Evolutionary conservation across 2,888 invertebrate species (phyloP), one percentile per base, ranked within the genome.

Genomic region (Philereme vetulata): DNA sequence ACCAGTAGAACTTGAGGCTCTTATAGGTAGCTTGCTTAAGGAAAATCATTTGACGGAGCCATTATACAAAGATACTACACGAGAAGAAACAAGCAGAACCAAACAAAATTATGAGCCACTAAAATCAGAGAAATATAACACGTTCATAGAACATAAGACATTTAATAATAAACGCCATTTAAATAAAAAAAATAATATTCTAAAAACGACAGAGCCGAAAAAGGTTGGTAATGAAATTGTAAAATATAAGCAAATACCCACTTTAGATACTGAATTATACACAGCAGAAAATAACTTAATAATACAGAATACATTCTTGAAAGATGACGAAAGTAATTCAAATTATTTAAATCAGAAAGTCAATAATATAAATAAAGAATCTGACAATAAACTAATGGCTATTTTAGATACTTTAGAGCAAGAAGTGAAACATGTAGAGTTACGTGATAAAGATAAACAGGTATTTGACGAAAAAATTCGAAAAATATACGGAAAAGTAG

Each of bases 391-490:
- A 60, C 60, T 89, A 3, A 73, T 89, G 64, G 62, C 60, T 45
- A 69, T 90, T 53, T 70, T 89, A 38, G 78, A 88, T 56, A 81
- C 73, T 59, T 70, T 90, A 59, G 87, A 88, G 65, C 70, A 71
- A 71, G 83, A 87, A 80, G 81, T 85, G 0, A 82, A 81, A 51
- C 75, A 84, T 59, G 69, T 82, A 36, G 75, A 86, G 55, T 62
- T 87, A 10, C 72, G 75, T 57, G 75, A 72, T 3, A 73, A 62
- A 4, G 80, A 83, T 61, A 88, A 82, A 71, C 74, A 84, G 67
- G 66, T 85, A 51, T 77, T 88, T 54, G 82, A 88, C 71, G 78
- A 74, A 2, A 89, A 85, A 75, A 77, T 89, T 11, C 76, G 82
- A 56, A 84, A 84, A 75, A 85, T 90, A 54, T 88, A 88, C 11